Conservation (phyloP, 2,888 invertebrate genomes). For the Ectemnius lituratus region DNA sequence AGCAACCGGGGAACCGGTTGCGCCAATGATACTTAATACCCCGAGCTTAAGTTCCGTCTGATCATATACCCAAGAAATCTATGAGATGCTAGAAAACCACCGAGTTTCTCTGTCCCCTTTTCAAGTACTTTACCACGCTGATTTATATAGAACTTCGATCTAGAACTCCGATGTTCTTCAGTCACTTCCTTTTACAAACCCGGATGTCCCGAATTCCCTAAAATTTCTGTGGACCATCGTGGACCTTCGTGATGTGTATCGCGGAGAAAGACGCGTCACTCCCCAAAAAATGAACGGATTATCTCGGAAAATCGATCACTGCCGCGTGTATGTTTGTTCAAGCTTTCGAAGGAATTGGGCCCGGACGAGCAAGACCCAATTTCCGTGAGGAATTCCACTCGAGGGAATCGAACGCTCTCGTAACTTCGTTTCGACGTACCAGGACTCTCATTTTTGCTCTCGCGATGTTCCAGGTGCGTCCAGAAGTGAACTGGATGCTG, state of each 20-base stretch:
- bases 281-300: neutral
- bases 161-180: too few relatives aligned
- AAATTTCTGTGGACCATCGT: too few relatives aligned
- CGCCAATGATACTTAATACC: conserved; percentile 6
- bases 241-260: too few relatives aligned
- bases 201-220: too few relatives aligned
- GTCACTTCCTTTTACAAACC: too few relatives aligned
- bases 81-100: conserved; percentile 6
- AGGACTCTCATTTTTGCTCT: conserved; percentile 75
- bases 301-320: conserved; percentile 1
- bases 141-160: too few relatives aligned
- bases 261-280: too few relatives aligned
- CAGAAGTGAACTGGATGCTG: conserved; percentile 81
- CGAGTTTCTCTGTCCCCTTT: neutral
- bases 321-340: neutral
- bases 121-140: too few relatives aligned
- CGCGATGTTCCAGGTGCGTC: conserved; percentile 79
- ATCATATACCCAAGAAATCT: neutral
- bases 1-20: conserved; percentile 20
- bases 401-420: neutral
- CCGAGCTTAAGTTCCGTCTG: neutral
- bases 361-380: too few relatives aligned
- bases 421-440: conserved; percentile 68
- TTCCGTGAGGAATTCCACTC: too few relatives aligned
- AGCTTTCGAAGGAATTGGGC: neutral